Conservation (phyloP, 1,140 invertebrate genomes). For the Drosophila azteca region DNA sequence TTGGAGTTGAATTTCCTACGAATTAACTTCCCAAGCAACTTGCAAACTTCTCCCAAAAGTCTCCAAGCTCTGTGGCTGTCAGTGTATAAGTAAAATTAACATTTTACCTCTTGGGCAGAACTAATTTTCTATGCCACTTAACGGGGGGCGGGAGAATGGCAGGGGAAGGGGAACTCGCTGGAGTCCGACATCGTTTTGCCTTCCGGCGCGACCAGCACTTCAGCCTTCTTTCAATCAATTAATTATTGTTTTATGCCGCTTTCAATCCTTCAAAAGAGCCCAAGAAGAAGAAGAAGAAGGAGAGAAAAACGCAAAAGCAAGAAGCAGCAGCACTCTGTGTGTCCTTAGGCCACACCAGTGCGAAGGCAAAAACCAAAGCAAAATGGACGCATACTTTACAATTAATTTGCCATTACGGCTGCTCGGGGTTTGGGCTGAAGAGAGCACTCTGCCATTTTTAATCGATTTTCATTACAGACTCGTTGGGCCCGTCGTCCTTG, state of each 20-base stretch:
- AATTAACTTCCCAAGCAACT: too few relatives aligned
- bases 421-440: slow-evolving; percentile 7
- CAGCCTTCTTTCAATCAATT: slow-evolving; percentile 76
- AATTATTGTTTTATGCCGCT: slow-evolving; percentile 78
- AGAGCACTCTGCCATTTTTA: slow-evolving; percentile 59
- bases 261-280: slow-evolving; percentile 69
- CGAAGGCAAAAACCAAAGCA: slow-evolving; percentile 75
- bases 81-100: slow-evolving; percentile 57
- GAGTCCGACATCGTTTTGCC: slow-evolving; percentile 36
- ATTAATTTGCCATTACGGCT: slow-evolving; percentile 76
- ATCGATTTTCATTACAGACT: slow-evolving; percentile 78
- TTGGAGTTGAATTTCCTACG: background rate
- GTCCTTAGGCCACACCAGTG: slow-evolving; percentile 18
- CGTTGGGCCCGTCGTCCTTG: slow-evolving; percentile 21
- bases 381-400: slow-evolving; percentile 78
- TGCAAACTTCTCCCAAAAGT: background rate
- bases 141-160: slow-evolving; percentile 13
- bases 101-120: slow-evolving; percentile 70
- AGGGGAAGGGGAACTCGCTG: slow-evolving; percentile 6
- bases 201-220: slow-evolving; percentile 59
- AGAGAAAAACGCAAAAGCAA: slow-evolving; percentile 55
- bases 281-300: slow-evolving; percentile 14
- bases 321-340: slow-evolving; percentile 40
- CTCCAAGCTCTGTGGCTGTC: background rate
- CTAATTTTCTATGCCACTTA: slow-evolving; percentile 79